phyloP scores from a whole-genome alignment of 2,888 invertebrate species.

The Clanis bilineata region DNA sequence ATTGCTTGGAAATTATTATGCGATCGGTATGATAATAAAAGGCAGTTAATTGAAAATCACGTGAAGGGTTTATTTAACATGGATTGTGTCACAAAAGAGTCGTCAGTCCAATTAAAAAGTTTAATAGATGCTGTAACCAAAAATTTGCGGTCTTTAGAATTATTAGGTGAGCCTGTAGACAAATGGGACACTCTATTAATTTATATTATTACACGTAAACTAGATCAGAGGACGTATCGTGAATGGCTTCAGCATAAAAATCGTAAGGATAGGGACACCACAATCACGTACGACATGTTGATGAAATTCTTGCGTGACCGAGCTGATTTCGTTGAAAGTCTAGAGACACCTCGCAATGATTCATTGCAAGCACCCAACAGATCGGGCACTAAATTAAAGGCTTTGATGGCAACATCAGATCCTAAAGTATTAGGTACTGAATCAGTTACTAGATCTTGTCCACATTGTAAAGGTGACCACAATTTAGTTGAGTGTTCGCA shows the following conservation, averaged over 20 bases:
- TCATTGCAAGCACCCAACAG: too few relatives aligned
- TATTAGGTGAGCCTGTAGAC: slow-evolving; percentile 17
- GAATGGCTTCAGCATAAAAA: slow-evolving; percentile 20
- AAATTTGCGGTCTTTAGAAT: slow-evolving; percentile 15
- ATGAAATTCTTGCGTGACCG: not conserved
- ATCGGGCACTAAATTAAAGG: too few relatives aligned
- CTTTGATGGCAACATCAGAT: too few relatives aligned
- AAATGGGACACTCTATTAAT: slow-evolving; percentile 17
- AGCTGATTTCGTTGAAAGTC: slow-evolving; percentile 2
- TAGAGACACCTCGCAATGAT: not conserved
- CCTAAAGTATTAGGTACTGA: too few relatives aligned
- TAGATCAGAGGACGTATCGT: slow-evolving; percentile 16
- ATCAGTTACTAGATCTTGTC: too few relatives aligned
- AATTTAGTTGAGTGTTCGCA: too few relatives aligned
- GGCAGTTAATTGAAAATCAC: slow-evolving; percentile 11
- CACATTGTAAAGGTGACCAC: too few relatives aligned
- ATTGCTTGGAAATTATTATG: slow-evolving; percentile 32
- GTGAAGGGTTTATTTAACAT: not conserved
- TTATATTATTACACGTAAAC: slow-evolving; percentile 18
- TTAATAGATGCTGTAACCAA: slow-evolving; percentile 17
- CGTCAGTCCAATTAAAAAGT: not conserved
- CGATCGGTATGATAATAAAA: slow-evolving; percentile 28
- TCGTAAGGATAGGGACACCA: not conserved
- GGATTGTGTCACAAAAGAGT: not conserved
- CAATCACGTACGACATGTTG: not conserved